A percentile compares a stretch with the other conserved stretches of the same genome.
phyloP scores from a whole-genome alignment of 2,113 vertebrate species.

The Python bivittatus region DNA sequence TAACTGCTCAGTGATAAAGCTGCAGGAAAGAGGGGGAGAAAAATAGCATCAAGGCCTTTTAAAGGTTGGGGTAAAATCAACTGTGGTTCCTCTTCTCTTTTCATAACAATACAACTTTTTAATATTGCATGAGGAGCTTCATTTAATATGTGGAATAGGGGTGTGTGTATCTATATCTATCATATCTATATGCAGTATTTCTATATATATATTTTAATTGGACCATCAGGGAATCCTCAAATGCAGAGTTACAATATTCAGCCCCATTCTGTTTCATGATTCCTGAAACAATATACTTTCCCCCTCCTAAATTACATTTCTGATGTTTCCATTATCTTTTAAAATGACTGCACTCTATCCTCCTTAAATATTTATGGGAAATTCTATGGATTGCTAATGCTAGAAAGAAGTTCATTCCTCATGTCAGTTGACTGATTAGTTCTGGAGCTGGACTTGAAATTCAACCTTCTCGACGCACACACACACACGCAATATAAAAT shows the following conservation, averaged over 20 bases:
- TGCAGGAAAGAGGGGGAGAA: constrained; percentile 56
- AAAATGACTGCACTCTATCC: constrained; percentile 49
- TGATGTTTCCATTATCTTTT: constrained; percentile 68
- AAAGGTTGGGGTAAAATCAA: constrained; percentile 3
- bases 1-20: constrained; percentile 43
- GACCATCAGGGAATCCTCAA: constrained; percentile 19
- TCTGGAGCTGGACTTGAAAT: constrained; percentile 9
- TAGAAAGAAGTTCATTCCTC: constrained; percentile 30
- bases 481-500: neutral
- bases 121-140: constrained; percentile 24
- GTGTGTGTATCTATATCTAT: too few species aligned
- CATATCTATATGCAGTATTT: constrained; percentile 4
- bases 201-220: constrained; percentile 33
- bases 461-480: neutral
- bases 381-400: constrained; percentile 26
- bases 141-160: constrained; percentile 36
- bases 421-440: constrained; percentile 1
- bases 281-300: constrained; percentile 58
- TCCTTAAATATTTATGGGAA: constrained; percentile 54
- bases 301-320: constrained; percentile 53
- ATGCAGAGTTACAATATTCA: constrained; percentile 54
- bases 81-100: constrained; percentile 16
- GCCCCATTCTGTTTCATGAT: constrained; percentile 62
- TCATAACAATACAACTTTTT: constrained; percentile 21
- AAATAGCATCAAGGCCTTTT: constrained; percentile 48